Percentiles rank a stretch among this genome's conserved stretches.
Evolutionary conservation across 2,113 vertebrate species (phyloP).

Genomic region (Aramus guarauna): DNA sequence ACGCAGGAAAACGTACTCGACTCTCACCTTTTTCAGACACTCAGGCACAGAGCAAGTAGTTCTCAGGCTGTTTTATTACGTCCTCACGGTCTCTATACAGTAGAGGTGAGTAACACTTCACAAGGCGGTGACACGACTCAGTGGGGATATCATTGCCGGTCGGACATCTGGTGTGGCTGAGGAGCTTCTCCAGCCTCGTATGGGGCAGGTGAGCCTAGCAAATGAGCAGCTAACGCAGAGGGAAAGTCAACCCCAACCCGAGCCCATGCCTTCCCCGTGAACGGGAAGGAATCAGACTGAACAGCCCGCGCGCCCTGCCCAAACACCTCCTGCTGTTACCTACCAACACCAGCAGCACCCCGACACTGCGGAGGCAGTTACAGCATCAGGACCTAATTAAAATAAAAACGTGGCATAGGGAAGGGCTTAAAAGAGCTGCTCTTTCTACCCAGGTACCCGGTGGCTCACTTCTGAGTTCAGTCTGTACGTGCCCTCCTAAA

Average conservation of each 20-base stretch:
- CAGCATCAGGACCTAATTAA: background rate
- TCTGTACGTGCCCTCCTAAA: accelerated
- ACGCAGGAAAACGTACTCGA: accelerated
- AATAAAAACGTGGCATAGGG: background rate
- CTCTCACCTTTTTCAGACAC: background rate
- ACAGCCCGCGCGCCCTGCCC: background rate
- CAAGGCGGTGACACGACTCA: background rate
- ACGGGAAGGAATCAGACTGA: background rate
- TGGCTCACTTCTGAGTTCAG: background rate
- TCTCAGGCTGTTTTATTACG: conserved; percentile 60
- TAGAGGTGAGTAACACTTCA: conserved; percentile 31
- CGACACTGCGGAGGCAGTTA: background rate
- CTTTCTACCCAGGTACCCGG: background rate
- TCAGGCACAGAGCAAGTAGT: background rate
- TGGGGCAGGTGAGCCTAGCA: background rate
- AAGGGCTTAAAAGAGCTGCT: background rate
- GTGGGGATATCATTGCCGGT: background rate
- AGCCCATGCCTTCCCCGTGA: background rate
- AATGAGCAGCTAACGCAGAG: background rate
- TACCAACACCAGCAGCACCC: background rate
- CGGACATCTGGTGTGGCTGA: background rate
- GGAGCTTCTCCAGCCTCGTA: conserved; percentile 4
- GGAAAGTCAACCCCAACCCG: accelerated
- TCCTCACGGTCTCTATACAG: conserved; percentile 35
- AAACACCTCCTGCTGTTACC: background rate